phyloP scores from a whole-genome alignment of 2,797 vertebrate species.

The Anguilla anguilla region DNA sequence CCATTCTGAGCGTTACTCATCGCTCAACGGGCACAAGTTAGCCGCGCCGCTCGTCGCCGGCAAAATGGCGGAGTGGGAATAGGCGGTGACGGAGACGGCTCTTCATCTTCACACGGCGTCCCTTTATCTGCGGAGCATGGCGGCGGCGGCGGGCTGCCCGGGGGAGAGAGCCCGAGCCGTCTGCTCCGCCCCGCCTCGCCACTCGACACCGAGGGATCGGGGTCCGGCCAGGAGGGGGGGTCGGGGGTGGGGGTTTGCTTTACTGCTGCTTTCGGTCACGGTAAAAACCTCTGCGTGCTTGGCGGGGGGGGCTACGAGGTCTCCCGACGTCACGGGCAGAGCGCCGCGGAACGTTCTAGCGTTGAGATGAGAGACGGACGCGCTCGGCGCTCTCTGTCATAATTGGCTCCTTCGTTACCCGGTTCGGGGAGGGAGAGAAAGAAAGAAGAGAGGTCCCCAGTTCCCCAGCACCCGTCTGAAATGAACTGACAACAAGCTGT shows the following conservation, averaged over 20 bases:
- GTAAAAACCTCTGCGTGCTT: background rate
- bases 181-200: slow-evolving; percentile 64
- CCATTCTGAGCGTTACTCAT: slow-evolving; percentile 47
- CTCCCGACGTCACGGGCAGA: background rate
- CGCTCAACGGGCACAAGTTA: slow-evolving; percentile 61
- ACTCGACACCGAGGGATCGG: slow-evolving; percentile 62
- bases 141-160: slow-evolving; percentile 58
- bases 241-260: background rate
- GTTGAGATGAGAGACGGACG: too few relatives aligned
- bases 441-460: background rate
- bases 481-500: background rate
- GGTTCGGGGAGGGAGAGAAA: background rate
- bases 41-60: slow-evolving; percentile 61
- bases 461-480: background rate
- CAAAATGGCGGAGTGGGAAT: slow-evolving; percentile 61
- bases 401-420: background rate
- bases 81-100: slow-evolving; percentile 45
- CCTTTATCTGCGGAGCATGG: slow-evolving; percentile 68
- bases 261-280: background rate
- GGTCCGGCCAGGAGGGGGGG: slow-evolving; percentile 51
- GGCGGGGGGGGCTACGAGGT: background rate
- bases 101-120: slow-evolving; percentile 55
- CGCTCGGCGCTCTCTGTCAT: background rate
- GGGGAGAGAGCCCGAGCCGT: slow-evolving; percentile 68
- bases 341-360: background rate